Percentiles rank a stretch among this genome's conserved stretches.
Evolutionary conservation across 2,797 vertebrate species (phyloP).

Genomic region (Liparis tanakae): DNA sequence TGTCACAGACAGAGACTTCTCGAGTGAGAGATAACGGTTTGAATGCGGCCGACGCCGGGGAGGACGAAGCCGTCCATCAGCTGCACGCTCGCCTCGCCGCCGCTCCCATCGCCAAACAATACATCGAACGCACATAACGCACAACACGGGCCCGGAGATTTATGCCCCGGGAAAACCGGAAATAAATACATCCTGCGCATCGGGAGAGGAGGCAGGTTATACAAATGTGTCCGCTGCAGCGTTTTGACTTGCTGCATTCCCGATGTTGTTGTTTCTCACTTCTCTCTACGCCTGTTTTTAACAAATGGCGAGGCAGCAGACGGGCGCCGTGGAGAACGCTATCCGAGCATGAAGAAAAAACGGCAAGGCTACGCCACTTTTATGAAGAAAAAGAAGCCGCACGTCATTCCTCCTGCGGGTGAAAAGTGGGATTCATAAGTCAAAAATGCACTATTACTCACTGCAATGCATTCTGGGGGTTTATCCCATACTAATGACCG

Average conservation of each 20-base stretch:
- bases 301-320: conserved; percentile 41
- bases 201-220: conserved; percentile 32
- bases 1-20: conserved; percentile 48
- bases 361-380: background rate
- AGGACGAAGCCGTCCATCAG: conserved; percentile 47
- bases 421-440: conserved; percentile 1
- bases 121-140: conserved; percentile 65
- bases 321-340: background rate
- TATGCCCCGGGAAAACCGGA: conserved; percentile 62
- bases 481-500: background rate
- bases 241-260: conserved; percentile 48
- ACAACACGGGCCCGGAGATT: conserved; percentile 53
- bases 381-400: background rate
- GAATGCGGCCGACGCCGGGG: conserved; percentile 52
- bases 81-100: conserved; percentile 31
- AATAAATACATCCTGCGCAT: conserved; percentile 59
- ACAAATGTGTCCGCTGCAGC: conserved; percentile 43
- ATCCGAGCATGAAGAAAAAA: background rate
- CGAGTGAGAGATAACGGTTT: conserved; percentile 46
- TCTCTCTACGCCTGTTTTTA: conserved; percentile 22
- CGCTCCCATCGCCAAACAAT: conserved; percentile 46
- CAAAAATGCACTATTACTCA: background rate
- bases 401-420: background rate
- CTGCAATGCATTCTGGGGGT: background rate
- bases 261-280: conserved; percentile 44